phyloP scores from a whole-genome alignment of 53 echinoderm and acorn worm genomes.

The Antedon mediterranea region DNA sequence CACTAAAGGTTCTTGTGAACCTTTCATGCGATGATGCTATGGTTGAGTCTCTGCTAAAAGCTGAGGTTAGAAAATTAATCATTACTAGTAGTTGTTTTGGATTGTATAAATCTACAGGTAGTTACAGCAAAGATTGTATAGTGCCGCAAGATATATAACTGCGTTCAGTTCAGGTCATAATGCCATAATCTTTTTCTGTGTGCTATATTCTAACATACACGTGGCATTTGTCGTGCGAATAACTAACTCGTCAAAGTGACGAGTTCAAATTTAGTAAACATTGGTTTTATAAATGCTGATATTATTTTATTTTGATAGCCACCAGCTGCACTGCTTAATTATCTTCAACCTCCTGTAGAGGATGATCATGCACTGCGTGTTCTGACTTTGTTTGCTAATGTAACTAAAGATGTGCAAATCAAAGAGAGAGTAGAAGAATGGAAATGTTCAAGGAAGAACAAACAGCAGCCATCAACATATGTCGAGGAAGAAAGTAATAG shows the following conservation, averaged over 20 bases:
- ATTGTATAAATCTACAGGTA: too few relatives aligned
- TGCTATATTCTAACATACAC: too few relatives aligned
- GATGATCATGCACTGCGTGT: not conserved
- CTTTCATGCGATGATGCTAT: conserved; percentile 20
- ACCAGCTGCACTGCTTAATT: not conserved
- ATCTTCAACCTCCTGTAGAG: not conserved
- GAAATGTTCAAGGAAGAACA: not conserved
- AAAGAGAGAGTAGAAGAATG: not conserved
- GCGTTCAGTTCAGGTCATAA: too few relatives aligned
- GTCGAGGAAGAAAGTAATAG: not conserved
- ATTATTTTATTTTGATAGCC: not conserved
- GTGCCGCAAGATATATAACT: too few relatives aligned
- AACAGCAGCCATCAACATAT: not conserved
- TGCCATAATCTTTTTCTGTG: too few relatives aligned
- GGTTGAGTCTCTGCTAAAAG: conserved; percentile 5
- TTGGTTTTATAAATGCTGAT: too few relatives aligned
- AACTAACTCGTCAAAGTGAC: too few relatives aligned
- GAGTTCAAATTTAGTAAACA: too few relatives aligned
- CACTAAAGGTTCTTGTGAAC: conserved; percentile 28
- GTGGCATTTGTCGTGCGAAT: too few relatives aligned
- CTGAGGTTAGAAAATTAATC: conserved; percentile 10
- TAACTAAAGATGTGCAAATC: not conserved
- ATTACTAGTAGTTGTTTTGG: too few relatives aligned
- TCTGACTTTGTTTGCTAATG: not conserved
- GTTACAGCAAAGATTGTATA: too few relatives aligned